Conservation (phyloP, 2,797 vertebrate species). For the Cercopithecus neglectus region DNA sequence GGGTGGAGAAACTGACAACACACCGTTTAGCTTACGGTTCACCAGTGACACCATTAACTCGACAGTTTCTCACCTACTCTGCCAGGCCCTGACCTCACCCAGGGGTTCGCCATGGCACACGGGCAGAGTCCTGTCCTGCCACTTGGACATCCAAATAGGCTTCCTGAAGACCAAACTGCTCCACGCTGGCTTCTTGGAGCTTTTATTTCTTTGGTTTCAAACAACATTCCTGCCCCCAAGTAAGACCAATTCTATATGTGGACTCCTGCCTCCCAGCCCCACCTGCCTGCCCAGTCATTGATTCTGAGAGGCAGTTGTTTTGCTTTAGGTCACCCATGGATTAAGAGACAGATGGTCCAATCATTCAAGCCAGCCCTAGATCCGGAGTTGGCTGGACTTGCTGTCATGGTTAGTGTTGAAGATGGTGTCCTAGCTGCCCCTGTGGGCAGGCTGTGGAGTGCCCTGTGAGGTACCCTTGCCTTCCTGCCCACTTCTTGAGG, state of each 20-base stretch:
- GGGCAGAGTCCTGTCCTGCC: neutral
- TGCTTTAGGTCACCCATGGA: neutral
- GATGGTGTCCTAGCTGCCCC: neutral
- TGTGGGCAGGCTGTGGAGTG: neutral
- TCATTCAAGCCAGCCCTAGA: neutral
- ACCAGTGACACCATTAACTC: neutral
- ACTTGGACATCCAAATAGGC: neutral
- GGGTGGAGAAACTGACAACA: neutral
- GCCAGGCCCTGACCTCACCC: neutral
- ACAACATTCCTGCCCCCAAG: no score
- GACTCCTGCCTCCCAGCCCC: neutral
- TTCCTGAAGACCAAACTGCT: neutral
- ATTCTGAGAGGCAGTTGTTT: neutral
- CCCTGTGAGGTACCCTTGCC: neutral
- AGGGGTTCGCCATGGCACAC: neutral
- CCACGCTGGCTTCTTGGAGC: neutral
- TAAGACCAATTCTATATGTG: neutral
- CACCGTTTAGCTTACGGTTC: neutral
- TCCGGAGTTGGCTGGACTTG: neutral
- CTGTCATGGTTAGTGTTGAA: neutral
- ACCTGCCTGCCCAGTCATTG: neutral
- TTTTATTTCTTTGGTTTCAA: neutral
- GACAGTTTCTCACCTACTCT: neutral
- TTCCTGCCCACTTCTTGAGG: neutral
- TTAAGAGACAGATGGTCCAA: neutral